Evolutionary conservation across 2,113 vertebrate species (phyloP).

Genomic region (Thamnophis sirtalis): DNA sequence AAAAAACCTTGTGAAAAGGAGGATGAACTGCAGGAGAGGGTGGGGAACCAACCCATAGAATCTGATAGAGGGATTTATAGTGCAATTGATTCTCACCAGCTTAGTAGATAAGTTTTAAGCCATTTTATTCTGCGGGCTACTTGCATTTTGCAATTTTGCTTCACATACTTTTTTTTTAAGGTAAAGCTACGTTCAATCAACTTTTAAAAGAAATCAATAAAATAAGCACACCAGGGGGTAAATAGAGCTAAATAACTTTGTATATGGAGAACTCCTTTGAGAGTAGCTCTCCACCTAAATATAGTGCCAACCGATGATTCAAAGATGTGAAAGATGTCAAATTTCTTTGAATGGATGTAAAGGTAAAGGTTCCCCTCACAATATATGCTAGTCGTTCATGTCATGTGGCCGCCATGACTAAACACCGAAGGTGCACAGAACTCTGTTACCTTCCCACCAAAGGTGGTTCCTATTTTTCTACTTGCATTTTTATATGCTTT

Average conservation of each 20-base stretch:
- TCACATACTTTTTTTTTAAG: background rate
- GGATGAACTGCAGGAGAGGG: background rate
- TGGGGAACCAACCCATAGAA: background rate
- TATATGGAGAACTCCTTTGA: background rate
- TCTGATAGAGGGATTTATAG: background rate
- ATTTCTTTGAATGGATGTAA: background rate
- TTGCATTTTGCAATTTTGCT: background rate
- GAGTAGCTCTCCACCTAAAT: background rate
- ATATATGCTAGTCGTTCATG: too few species aligned
- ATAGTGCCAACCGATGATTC: background rate
- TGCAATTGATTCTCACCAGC: background rate
- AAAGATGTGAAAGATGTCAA: background rate
- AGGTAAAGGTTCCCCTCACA: too few species aligned
- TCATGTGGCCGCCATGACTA: too few species aligned
- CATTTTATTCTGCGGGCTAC: background rate
- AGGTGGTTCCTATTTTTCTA: too few species aligned
- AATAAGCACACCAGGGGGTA: background rate
- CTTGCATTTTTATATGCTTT: too few species aligned
- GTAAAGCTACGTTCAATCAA: background rate
- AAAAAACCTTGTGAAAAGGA: background rate
- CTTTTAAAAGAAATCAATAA: background rate
- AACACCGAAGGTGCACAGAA: too few species aligned
- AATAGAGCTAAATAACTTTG: background rate
- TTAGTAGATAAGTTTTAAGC: background rate
- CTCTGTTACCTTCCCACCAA: too few species aligned